These are phyloP conservation scores for Chaitophorus viminalis DNA, from an alignment of 2,888 invertebrate species.

Conservation along the genomic window DNA sequence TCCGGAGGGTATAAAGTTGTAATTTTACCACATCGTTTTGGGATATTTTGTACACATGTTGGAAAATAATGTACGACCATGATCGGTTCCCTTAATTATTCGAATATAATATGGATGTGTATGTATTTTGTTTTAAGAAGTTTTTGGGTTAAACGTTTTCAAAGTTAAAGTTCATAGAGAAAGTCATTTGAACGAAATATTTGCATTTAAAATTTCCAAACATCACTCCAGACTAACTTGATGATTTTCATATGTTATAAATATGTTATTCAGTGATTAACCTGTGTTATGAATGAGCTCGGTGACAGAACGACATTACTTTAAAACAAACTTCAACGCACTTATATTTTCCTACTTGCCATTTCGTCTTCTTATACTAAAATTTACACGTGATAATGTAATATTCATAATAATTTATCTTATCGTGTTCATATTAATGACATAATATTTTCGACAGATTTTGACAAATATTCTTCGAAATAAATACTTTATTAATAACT, in stretches of 20 bases:
- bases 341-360: constrained; percentile 18
- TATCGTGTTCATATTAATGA: background rate
- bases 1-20: background rate
- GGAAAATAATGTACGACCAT: background rate
- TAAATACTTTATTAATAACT: background rate
- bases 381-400: background rate
- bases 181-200: constrained; percentile 40
- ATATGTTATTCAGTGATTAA: constrained; percentile 32
- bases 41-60: background rate
- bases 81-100: constrained; percentile 34
- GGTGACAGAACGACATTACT: background rate
- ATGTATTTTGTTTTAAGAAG: constrained; percentile 24
- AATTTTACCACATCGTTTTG: constrained; percentile 11
- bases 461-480: background rate
- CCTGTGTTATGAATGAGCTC: background rate
- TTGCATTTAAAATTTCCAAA: background rate
- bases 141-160: constrained; percentile 32
- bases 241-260: background rate
- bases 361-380: constrained; percentile 21
- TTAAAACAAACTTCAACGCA: constrained; percentile 34
- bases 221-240: background rate
- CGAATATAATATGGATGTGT: background rate
- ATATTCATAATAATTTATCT: constrained; percentile 16
- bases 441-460: background rate
- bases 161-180: background rate